phyloP scores from a whole-genome alignment of 2,113 vertebrate genomes.

The Cygnus atratus region DNA sequence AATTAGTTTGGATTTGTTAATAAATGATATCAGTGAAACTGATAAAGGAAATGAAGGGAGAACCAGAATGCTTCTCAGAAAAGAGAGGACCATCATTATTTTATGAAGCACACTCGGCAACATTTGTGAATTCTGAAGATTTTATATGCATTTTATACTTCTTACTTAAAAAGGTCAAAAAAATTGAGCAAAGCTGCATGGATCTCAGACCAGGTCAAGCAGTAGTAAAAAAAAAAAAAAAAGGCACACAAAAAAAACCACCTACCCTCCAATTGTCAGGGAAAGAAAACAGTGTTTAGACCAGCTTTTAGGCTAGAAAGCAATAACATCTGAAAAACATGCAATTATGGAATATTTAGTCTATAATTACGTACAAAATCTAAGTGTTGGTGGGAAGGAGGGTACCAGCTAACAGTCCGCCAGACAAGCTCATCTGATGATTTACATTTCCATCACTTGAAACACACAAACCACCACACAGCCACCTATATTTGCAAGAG shows the following conservation, averaged over 20 bases:
- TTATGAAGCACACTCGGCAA: background rate
- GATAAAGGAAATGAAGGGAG: background rate
- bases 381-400: background rate
- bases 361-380: background rate
- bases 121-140: background rate
- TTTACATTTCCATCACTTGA: background rate
- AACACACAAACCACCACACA: background rate
- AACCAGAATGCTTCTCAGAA: background rate
- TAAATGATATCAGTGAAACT: background rate
- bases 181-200: background rate
- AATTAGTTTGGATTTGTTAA: background rate
- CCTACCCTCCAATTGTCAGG: background rate
- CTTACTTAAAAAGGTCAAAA: background rate
- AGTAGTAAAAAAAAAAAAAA: background rate
- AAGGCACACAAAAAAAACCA: background rate
- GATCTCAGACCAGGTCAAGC: background rate
- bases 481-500: background rate
- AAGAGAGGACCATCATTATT: background rate
- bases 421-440: background rate
- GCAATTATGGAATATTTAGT: constrained; percentile 29
- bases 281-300: constrained; percentile 22
- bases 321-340: background rate
- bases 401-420: background rate
- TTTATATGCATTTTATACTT: background rate
- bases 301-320: background rate